phyloP scores from a whole-genome alignment of 2,888 invertebrate genomes.

The Ptilodon capucinus region DNA sequence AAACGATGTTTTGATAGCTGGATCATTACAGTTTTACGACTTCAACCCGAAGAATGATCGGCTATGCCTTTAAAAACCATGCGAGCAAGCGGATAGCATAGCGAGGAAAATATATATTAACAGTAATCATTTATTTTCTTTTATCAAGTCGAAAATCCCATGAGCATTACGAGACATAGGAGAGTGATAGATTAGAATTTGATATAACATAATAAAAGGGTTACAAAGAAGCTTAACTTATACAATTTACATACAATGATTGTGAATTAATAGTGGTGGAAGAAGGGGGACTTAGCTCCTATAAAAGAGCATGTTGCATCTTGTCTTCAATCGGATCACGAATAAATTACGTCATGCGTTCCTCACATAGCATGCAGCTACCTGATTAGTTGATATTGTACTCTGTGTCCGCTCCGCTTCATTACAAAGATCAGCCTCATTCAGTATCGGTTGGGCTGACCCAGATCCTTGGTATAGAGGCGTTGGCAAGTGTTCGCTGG shows the following conservation, averaged over 20 bases:
- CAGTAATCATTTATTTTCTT: too few species aligned
- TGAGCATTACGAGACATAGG: too few species aligned
- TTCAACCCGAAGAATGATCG: not conserved
- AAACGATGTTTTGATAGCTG: not conserved
- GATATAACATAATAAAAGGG: too few species aligned
- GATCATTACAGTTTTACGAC: not conserved
- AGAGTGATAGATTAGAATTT: too few species aligned
- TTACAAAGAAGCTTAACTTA: too few species aligned
- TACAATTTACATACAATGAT: too few species aligned
- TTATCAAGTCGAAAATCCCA: too few species aligned
- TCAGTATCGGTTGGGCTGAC: not conserved
- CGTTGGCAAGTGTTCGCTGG: not conserved
- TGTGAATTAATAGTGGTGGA: too few species aligned
- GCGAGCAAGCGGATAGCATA: not conserved
- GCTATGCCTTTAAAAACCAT: not conserved
- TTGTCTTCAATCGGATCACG: not conserved
- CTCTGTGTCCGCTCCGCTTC: not conserved
- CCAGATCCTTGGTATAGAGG: not conserved
- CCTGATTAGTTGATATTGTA: not conserved
- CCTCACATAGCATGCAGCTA: not conserved
- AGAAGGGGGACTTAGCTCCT: too few species aligned
- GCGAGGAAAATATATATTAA: too few species aligned
- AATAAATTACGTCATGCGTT: not conserved
- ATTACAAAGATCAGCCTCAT: not conserved
- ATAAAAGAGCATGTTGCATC: too few species aligned